These are phyloP conservation scores for Poeciliopsis turrubarensis DNA, from an alignment of 2,113 vertebrate genomes.

Conservation along the genomic window DNA sequence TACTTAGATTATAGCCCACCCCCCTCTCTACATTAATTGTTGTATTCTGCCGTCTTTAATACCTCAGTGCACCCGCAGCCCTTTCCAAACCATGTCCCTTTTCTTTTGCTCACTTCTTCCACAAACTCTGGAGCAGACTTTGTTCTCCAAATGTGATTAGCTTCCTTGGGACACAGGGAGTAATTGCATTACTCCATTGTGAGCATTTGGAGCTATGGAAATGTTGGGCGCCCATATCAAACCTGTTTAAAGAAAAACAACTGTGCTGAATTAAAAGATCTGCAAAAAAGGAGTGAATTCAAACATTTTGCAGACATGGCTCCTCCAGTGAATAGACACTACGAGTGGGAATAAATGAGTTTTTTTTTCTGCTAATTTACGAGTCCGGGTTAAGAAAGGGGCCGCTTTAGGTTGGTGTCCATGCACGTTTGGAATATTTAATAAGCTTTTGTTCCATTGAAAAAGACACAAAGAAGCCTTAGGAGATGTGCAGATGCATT, in stretches of 20 bases:
- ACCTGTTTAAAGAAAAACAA: conserved; percentile 77
- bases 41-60: conserved; percentile 73
- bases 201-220: conserved; percentile 71
- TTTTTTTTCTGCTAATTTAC: conserved; percentile 42
- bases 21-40: conserved; percentile 75
- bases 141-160: conserved; percentile 85
- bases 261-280: conserved; percentile 49
- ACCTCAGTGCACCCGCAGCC: conserved; percentile 44
- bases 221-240: conserved; percentile 73
- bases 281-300: conserved; percentile 64
- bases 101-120: conserved; percentile 69
- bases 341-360: conserved; percentile 43
- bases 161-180: conserved; percentile 67
- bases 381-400: conserved; percentile 24
- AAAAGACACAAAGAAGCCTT: conserved; percentile 17
- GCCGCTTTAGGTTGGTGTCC: conserved; percentile 55
- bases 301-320: conserved; percentile 72
- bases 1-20: conserved; percentile 68
- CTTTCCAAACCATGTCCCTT: conserved; percentile 31
- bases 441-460: conserved; percentile 54
- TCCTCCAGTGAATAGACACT: conserved; percentile 59
- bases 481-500: conserved; percentile 32
- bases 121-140: conserved; percentile 77
- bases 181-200: conserved; percentile 85
- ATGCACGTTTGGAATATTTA: conserved; percentile 55